These are phyloP conservation scores for Maniola hyperantus DNA, from an alignment of 2,888 invertebrate genomes.

Conservation along the genomic window DNA sequence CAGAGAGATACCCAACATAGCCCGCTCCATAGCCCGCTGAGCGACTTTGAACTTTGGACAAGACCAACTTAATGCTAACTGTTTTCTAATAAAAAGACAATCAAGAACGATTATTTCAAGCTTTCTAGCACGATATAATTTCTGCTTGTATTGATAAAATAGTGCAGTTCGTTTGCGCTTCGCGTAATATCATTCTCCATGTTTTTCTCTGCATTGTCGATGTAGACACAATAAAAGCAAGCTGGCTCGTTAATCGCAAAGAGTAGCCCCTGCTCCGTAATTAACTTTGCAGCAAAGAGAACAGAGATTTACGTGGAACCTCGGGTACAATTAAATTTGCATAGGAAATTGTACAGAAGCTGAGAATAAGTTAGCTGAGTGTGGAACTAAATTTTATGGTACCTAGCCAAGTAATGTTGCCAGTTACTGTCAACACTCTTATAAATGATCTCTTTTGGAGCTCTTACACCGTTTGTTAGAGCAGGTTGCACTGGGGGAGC, in stretches of 20 bases:
- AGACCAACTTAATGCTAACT: no score
- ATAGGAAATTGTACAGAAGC: constrained; percentile 80
- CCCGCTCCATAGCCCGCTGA: no score
- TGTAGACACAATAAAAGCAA: constrained; percentile 76
- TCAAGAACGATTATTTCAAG: no score
- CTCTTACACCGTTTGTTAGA: constrained; percentile 12
- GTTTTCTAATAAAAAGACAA: no score
- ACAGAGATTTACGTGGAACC: constrained; percentile 79
- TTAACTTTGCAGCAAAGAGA: constrained; percentile 73
- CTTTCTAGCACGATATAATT: not conserved
- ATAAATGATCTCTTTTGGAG: constrained; percentile 36
- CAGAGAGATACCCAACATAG: no score
- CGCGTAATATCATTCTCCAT: constrained; percentile 60
- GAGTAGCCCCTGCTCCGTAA: constrained; percentile 70
- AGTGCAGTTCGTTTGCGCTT: constrained; percentile 39
- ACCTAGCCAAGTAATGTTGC: constrained; percentile 50
- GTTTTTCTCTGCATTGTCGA: constrained; percentile 64
- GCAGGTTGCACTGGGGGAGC: constrained; percentile 9
- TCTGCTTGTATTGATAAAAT: constrained; percentile 12
- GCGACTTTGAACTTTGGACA: no score
- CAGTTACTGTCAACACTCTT: constrained; percentile 44
- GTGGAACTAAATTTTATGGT: constrained; percentile 70
- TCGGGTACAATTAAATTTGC: constrained; percentile 81
- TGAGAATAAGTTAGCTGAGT: constrained; percentile 73
- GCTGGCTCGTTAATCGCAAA: constrained; percentile 71